These are phyloP conservation scores for Theretra japonica DNA, from an alignment of 2,888 invertebrate genomes.

Conservation along the genomic window DNA sequence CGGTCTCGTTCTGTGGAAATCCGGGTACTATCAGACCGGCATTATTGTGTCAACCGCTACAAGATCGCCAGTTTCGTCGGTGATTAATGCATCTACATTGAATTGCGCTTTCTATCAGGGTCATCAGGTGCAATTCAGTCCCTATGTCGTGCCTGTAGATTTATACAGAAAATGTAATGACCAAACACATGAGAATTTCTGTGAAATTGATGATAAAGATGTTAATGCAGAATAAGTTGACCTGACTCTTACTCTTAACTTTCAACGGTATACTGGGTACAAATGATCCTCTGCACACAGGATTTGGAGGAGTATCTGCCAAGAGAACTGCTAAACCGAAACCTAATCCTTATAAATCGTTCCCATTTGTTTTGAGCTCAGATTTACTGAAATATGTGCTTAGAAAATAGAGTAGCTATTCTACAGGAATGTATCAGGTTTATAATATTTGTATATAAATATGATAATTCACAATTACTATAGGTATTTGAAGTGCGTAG, in stretches of 20 bases:
- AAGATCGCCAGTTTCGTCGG: no score
- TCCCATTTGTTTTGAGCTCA: conserved; percentile 86
- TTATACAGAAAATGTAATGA: no score
- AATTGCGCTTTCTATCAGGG: no score
- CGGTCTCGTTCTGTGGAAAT: no score
- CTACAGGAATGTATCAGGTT: conserved; percentile 97
- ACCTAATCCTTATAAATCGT: conserved; percentile 81
- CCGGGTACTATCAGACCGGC: no score
- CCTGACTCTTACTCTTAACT: conserved; percentile 95
- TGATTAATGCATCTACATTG: no score
- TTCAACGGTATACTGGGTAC: conserved; percentile 99
- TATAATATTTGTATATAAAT: no score
- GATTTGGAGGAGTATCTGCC: conserved; percentile 98
- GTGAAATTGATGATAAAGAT: conserved; percentile 93
- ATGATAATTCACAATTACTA: no score
- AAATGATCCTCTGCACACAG: conserved; percentile 96
- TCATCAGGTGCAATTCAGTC: no score
- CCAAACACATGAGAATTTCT: conserved; percentile 97
- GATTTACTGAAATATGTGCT: conserved; percentile 92
- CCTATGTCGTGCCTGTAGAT: no score
- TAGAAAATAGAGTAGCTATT: conserved; percentile 99
- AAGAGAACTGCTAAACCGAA: conserved; percentile 95
- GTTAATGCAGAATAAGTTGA: conserved; percentile 97
- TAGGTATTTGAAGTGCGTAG: no score
- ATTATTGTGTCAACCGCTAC: no score